A percentile compares a stretch with the other conserved stretches of the same genome.
Conservation (phyloP, 2,113 vertebrate genomes). For the Labrus mixtus region DNA sequence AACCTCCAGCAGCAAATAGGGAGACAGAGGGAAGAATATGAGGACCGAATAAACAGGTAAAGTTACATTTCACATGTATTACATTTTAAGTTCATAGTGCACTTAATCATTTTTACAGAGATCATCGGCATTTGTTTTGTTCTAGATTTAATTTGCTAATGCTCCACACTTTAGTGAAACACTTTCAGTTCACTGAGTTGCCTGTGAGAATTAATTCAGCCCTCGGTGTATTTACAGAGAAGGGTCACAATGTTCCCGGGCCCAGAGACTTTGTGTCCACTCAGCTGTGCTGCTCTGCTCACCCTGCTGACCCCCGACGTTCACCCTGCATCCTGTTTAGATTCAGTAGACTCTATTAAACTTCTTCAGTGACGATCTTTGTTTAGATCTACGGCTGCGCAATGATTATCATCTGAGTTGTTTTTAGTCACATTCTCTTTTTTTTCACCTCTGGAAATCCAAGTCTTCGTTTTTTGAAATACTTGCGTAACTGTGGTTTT, state of each 20-base stretch:
- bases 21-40: slow-evolving; percentile 81
- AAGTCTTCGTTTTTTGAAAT: no score
- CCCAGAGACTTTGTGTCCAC: slow-evolving; percentile 24
- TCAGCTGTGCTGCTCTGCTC: slow-evolving; percentile 39
- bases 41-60: slow-evolving; percentile 83
- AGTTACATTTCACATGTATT: not conserved
- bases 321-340: slow-evolving; percentile 70
- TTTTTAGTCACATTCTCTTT: no score
- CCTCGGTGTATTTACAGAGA: slow-evolving; percentile 27
- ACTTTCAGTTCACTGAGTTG: slow-evolving; percentile 24
- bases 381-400: not conserved
- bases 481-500: no score
- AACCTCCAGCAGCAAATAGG: slow-evolving; percentile 81
- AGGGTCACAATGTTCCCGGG: slow-evolving; percentile 55
- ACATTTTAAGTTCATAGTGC: not conserved
- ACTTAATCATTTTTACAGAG: not conserved
- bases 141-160: not conserved
- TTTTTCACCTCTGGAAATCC: no score
- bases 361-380: not conserved
- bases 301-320: slow-evolving; percentile 44
- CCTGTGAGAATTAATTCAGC: slow-evolving; percentile 3
- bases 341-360: slow-evolving; percentile 8
- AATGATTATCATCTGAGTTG: no score
- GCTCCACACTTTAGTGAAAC: not conserved
- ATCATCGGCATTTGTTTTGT: slow-evolving; percentile 7